Evolutionary conservation across 2,797 vertebrate species (phyloP), one percentile per base, ranked within the genome.

Genomic region (Ceryle rudis): DNA sequence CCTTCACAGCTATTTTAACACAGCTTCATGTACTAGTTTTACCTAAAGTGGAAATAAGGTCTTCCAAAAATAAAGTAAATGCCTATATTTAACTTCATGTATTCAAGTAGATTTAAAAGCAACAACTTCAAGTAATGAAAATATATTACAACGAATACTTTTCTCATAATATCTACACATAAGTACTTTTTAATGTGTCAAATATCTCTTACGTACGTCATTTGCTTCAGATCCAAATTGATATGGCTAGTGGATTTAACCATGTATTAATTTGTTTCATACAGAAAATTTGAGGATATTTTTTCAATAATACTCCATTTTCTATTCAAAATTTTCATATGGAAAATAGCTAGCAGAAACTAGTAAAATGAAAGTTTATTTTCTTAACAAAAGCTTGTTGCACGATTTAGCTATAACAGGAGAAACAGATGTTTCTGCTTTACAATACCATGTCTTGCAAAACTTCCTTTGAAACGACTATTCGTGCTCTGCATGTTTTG

Each of bases 381-480:
- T 87, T 92, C 52, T 64, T 65, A 49, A 65, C 31, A 90, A 86
- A 77, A 81, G 58, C 26, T 87, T 77, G 31, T 58, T 92, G 94
- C 66, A 81, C 11, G 81, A 42, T 77, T 81, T 81, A 81, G 64
- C 70, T 86, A 7, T 46, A 89, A 81, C 28, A 61, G 55, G 41
- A 95, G 62, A 80, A 97, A 75, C 90, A 97, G 95, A 96, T 93
- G 91, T 95, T 90, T 92, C 65, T 79, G 89, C 83, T 96, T 92
- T 96, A 93, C 75, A 94, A 72, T 89, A 83, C 88, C 39, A 60
- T 10, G 61, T 86, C 95, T 95, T 96, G 85, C 89, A 96, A 96
- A 97, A 97, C 85, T 83, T 93, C 85, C 67, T 74, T 86, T 71
- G 89, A 80, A 96, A 93, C 0, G 3, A 61, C 73, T 85, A 72